These are phyloP conservation scores for Melinaea menophilus DNA, from an alignment of 2,888 invertebrate species.

Conservation along the genomic window DNA sequence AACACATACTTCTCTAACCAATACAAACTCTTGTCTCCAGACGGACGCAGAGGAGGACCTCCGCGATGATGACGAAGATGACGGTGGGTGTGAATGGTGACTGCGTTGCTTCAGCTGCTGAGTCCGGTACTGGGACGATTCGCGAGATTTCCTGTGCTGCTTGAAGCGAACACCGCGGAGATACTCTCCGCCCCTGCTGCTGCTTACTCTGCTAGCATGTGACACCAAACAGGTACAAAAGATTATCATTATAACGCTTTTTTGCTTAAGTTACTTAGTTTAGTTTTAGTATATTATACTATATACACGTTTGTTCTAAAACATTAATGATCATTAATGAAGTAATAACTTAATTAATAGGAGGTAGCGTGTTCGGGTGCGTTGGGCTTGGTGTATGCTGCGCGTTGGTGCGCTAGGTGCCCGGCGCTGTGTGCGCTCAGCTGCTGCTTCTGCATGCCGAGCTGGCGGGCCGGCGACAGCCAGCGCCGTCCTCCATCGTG, in stretches of 20 bases:
- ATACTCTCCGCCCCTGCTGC: conserved; percentile 61
- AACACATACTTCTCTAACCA: not conserved
- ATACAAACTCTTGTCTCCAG: conserved; percentile 36
- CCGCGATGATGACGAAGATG: conserved; percentile 58
- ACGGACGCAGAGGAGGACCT: conserved; percentile 64
- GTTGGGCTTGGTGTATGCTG: conserved; percentile 83
- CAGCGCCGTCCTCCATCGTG: conserved; percentile 80
- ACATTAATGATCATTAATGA: conserved; percentile 18
- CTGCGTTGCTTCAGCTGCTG: conserved; percentile 59
- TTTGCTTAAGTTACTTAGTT: too few species aligned
- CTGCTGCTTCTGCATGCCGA: conserved; percentile 84
- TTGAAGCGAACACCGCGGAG: conserved; percentile 62
- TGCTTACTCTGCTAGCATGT: conserved; percentile 61
- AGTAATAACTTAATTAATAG: too few species aligned
- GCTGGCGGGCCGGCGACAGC: conserved; percentile 79
- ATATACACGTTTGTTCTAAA: too few species aligned
- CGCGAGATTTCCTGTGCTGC: conserved; percentile 58
- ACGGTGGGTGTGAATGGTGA: conserved; percentile 61
- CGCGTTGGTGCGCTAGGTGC: conserved; percentile 81
- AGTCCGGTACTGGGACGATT: conserved; percentile 51
- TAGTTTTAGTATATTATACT: too few species aligned
- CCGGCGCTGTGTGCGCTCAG: conserved; percentile 85
- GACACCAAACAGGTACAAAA: conserved; percentile 58
- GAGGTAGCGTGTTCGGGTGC: conserved; percentile 73
- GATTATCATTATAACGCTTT: too few species aligned